phyloP scores from a whole-genome alignment of 2,113 vertebrate species.

The Formicarius rufipectus region DNA sequence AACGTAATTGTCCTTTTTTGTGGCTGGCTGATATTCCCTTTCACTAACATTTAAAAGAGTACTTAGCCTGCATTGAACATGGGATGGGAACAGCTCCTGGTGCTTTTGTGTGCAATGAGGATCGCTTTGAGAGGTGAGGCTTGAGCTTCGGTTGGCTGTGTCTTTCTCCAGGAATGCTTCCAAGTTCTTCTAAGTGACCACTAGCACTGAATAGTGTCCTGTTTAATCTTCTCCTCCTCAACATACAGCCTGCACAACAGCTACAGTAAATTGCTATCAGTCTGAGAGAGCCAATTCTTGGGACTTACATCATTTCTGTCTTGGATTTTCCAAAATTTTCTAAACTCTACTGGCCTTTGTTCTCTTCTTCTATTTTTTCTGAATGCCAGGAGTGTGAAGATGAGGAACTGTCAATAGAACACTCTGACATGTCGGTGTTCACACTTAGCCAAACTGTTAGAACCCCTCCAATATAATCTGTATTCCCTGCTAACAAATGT shows the following conservation, averaged over 20 bases:
- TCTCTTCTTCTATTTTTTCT: conserved; percentile 9
- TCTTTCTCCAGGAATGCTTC: conserved; percentile 52
- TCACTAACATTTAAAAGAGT: conserved; percentile 48
- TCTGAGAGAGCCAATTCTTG: neutral
- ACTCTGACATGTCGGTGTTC: neutral
- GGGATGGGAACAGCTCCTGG: conserved; percentile 51
- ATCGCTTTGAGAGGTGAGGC: neutral
- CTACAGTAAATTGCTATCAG: conserved; percentile 51
- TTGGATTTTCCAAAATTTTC: conserved; percentile 17
- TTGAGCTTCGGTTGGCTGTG: neutral
- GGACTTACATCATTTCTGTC: neutral
- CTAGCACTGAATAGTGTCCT: conserved; percentile 43
- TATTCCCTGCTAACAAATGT: conserved; percentile 17
- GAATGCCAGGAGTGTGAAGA: conserved; percentile 10
- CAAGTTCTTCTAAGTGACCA: conserved; percentile 65
- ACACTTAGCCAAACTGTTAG: neutral
- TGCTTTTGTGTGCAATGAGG: neutral
- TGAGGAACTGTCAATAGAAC: conserved; percentile 4
- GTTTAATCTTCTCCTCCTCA: conserved; percentile 53
- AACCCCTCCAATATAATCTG: neutral
- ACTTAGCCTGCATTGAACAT: conserved; percentile 3
- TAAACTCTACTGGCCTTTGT: neutral
- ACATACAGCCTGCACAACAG: conserved; percentile 27
- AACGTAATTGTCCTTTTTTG: conserved; percentile 16
- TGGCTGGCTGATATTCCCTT: conserved; percentile 31